Evolutionary conservation across 2,888 invertebrate species (phyloP).

Genomic region (Parthenolecanium corni): DNA sequence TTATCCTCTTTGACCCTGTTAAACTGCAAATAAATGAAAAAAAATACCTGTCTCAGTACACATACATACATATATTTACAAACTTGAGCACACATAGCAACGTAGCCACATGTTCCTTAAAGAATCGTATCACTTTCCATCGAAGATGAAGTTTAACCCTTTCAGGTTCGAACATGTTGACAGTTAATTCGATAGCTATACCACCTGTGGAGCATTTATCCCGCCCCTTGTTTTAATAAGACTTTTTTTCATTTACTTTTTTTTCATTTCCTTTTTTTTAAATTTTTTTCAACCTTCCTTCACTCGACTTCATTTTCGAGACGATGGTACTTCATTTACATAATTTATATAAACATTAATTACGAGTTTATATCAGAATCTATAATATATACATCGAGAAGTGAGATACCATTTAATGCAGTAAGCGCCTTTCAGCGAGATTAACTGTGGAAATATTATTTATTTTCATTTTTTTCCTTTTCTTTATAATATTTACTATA

Average conservation of each 20-base stretch:
- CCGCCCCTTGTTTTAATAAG: slow-evolving; percentile 25
- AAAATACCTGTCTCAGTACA: not conserved
- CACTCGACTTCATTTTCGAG: not conserved
- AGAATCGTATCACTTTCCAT: slow-evolving; percentile 19
- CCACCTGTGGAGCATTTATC: slow-evolving; percentile 24
- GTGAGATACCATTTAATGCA: not conserved
- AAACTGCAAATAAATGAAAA: not conserved
- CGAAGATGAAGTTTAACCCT: slow-evolving; percentile 13
- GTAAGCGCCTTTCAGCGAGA: no score
- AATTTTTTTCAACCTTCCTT: no score
- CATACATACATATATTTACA: not conserved
- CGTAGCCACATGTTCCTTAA: no score
- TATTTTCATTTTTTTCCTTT: no score
- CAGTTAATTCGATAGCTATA: slow-evolving; percentile 25
- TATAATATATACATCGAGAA: not conserved
- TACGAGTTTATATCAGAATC: slow-evolving; percentile 22
- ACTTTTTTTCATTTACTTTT: not conserved
- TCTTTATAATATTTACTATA: no score
- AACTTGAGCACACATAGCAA: not conserved
- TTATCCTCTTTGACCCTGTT: slow-evolving; percentile 21
- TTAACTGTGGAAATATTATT: no score
- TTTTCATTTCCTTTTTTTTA: not conserved
- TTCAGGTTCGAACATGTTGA: slow-evolving; percentile 22
- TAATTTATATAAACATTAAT: slow-evolving; percentile 26
- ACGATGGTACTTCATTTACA: slow-evolving; percentile 15